phyloP scores from a whole-genome alignment of 53 echinoderm and acorn worm genomes.

The Paracentrotus lividus region DNA sequence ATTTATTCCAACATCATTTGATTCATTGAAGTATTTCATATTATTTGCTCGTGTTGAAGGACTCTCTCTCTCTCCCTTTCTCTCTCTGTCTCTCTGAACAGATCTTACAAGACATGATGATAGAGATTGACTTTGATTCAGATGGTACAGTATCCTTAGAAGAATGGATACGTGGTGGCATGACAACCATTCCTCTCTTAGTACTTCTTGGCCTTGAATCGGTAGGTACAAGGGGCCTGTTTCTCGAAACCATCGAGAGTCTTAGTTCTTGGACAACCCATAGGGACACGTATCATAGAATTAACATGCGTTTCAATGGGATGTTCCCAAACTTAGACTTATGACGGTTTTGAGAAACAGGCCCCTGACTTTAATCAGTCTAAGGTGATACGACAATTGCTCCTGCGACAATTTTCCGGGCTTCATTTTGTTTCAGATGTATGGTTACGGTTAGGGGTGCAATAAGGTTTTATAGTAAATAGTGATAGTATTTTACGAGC shows the following conservation, averaged over 20 bases:
- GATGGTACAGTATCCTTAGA: conserved; percentile 98
- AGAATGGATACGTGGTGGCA: conserved; percentile 99
- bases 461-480: too few relatives aligned
- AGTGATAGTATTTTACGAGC: too few relatives aligned
- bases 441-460: too few relatives aligned
- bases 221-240: conserved; percentile 71
- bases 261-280: too few relatives aligned
- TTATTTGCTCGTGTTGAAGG: not conserved
- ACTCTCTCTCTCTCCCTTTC: not conserved
- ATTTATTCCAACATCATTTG: not conserved
- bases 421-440: too few relatives aligned
- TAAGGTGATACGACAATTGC: too few relatives aligned
- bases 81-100: conserved; percentile 30
- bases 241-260: not conserved
- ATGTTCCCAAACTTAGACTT: too few relatives aligned
- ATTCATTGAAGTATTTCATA: not conserved
- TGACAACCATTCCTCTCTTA: conserved; percentile 98
- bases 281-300: too few relatives aligned
- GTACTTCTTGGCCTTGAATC: conserved; percentile 98
- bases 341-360: too few relatives aligned
- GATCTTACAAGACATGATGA: conserved; percentile 99
- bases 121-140: conserved; percentile 99
- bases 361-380: too few relatives aligned
- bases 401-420: too few relatives aligned
- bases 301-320: too few relatives aligned